phyloP scores from a whole-genome alignment of 2,113 vertebrate species.

The Mirounga angustirostris region DNA sequence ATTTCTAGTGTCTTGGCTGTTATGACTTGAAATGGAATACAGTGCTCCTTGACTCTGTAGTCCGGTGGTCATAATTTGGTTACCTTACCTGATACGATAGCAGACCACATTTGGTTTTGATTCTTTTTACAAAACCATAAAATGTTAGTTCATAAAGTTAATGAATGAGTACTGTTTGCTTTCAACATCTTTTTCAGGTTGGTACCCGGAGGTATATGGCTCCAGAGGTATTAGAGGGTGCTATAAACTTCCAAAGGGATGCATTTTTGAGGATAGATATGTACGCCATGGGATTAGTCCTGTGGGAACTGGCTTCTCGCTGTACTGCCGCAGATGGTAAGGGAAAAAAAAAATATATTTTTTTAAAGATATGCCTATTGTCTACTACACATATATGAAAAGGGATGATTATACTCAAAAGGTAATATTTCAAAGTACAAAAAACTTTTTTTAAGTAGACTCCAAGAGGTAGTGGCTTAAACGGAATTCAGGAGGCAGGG shows the following conservation, averaged over 20 bases:
- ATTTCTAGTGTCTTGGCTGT: background rate
- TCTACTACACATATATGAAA: constrained; percentile 48
- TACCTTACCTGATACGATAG: background rate
- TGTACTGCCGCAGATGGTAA: constrained; percentile 98
- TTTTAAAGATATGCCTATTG: background rate
- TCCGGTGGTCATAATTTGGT: background rate
- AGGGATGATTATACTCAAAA: constrained; percentile 54
- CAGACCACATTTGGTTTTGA: constrained; percentile 47
- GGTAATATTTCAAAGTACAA: constrained; percentile 27
- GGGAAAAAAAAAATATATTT: background rate
- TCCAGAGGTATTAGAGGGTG: constrained; percentile 98
- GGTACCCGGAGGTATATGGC: constrained; percentile 99
- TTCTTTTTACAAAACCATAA: constrained; percentile 54
- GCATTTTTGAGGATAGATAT: constrained; percentile 98
- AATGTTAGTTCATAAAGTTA: constrained; percentile 57
- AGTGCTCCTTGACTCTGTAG: background rate
- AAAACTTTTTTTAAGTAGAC: background rate
- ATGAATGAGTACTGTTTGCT: constrained; percentile 63
- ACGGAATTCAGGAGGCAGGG: background rate
- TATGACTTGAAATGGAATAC: constrained; percentile 2
- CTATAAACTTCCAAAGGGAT: constrained; percentile 99
- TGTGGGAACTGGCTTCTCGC: constrained; percentile 96
- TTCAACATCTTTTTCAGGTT: constrained; percentile 89
- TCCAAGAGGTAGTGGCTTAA: background rate
- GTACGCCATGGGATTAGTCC: constrained; percentile 96